These are phyloP conservation scores for Tenthredo mesomela DNA, from an alignment of 2,888 invertebrate genomes.

Conservation along the genomic window DNA sequence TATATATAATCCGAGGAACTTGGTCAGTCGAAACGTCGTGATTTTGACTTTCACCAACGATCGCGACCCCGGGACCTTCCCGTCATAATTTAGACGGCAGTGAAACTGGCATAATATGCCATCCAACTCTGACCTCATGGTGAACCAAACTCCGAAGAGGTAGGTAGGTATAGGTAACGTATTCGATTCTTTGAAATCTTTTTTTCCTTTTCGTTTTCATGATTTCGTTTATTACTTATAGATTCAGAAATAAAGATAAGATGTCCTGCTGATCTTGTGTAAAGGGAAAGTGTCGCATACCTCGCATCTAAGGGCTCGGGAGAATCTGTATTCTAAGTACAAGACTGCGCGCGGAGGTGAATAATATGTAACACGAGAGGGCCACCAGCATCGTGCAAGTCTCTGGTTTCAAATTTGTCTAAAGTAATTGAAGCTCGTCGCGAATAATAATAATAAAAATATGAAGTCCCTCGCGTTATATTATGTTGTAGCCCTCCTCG, in stretches of 20 bases:
- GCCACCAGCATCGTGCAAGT: conserved; percentile 67
- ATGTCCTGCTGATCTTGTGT: not conserved
- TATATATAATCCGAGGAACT: not conserved
- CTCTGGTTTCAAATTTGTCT: conserved; percentile 69
- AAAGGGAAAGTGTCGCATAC: conserved; percentile 4
- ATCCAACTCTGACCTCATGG: conserved; percentile 37
- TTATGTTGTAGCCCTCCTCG: not conserved
- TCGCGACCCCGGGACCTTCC: conserved; percentile 47
- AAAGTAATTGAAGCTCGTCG: conserved; percentile 68
- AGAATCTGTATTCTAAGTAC: conserved; percentile 39
- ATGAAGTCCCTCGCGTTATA: conserved; percentile 52
- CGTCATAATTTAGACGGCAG: conserved; percentile 41
- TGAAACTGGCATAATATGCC: conserved; percentile 49
- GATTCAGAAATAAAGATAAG: not conserved
- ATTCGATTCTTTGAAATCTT: not conserved
- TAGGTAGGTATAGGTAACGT: not conserved
- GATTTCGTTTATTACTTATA: too few relatives aligned
- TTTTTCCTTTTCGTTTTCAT: too few relatives aligned
- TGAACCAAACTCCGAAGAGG: not conserved
- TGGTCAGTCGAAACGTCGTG: conserved; percentile 27
- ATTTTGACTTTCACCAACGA: conserved; percentile 46
- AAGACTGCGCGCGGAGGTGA: conserved; percentile 17
- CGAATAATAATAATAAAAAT: conserved; percentile 55
- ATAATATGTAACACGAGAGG: conserved; percentile 66
- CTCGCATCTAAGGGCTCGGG: not conserved